phyloP scores from a whole-genome alignment of 2,113 vertebrate genomes.

The Lanius collurio region DNA sequence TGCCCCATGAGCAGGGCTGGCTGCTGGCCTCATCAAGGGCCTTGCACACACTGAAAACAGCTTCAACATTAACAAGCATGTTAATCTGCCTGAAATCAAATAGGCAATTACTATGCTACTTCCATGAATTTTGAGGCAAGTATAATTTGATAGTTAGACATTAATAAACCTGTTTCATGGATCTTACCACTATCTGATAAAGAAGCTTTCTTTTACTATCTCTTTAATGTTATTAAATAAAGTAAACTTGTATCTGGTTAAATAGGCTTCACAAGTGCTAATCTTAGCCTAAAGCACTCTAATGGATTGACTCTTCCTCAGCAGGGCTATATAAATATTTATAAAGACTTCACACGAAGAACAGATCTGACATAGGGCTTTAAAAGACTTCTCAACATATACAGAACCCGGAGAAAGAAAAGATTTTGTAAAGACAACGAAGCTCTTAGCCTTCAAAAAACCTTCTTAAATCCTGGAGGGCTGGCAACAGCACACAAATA shows the following conservation, averaged over 20 bases:
- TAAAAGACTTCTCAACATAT: background rate
- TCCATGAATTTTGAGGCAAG: conserved; percentile 23
- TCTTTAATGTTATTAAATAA: conserved; percentile 50
- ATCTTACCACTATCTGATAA: conserved; percentile 48
- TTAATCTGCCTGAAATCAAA: conserved; percentile 32
- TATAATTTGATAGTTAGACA: conserved; percentile 37
- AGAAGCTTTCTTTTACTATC: conserved; percentile 22
- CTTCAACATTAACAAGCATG: background rate
- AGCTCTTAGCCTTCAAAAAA: background rate
- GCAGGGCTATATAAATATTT: conserved; percentile 51
- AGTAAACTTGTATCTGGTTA: conserved; percentile 39
- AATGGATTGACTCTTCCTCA: conserved; percentile 37
- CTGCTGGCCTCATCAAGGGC: background rate
- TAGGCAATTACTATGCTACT: background rate
- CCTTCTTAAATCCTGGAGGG: background rate
- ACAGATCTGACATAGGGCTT: background rate
- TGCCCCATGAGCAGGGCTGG: background rate
- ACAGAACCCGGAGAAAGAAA: background rate
- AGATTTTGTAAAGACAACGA: background rate
- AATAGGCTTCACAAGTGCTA: conserved; percentile 57
- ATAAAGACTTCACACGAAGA: conserved; percentile 16
- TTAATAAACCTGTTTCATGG: conserved; percentile 30
- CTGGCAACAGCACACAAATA: background rate
- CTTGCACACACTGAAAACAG: background rate
- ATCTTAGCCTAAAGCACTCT: conserved; percentile 55